phyloP scores from a whole-genome alignment of 2,113 vertebrate species.

The Electrona antarctica region DNA sequence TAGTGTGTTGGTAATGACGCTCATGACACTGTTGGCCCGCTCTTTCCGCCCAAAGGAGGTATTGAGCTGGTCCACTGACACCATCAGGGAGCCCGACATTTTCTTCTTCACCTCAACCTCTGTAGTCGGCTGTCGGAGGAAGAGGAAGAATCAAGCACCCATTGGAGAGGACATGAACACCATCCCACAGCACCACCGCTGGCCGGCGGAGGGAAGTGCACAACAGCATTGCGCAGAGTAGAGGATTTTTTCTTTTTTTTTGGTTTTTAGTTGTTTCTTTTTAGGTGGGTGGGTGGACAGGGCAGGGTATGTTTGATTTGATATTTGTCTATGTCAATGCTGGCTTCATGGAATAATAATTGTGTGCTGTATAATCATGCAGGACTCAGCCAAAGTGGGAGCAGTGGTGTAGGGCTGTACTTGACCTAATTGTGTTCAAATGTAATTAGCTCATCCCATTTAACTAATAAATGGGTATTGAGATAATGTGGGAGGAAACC shows the following conservation, averaged over 20 bases:
- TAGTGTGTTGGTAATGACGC: constrained; percentile 95
- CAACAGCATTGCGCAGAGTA: constrained; percentile 67
- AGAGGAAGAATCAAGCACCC: constrained; percentile 81
- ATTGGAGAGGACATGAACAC: constrained; percentile 79
- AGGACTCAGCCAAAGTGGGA: constrained; percentile 74
- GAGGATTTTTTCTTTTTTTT: constrained; percentile 27
- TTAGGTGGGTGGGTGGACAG: background rate
- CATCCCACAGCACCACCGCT: constrained; percentile 75
- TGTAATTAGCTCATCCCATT: constrained; percentile 60
- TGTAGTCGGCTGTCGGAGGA: constrained; percentile 85
- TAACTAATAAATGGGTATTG: constrained; percentile 62
- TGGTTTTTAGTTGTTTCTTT: constrained; percentile 29
- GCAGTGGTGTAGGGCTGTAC: constrained; percentile 63
- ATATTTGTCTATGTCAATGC: constrained; percentile 56
- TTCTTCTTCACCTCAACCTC: constrained; percentile 96
- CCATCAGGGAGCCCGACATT: constrained; percentile 93
- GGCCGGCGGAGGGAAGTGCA: constrained; percentile 77
- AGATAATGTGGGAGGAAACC: constrained; percentile 59
- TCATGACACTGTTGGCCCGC: constrained; percentile 95
- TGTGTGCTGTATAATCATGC: constrained; percentile 72
- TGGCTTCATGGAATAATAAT: constrained; percentile 57
- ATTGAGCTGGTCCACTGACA: constrained; percentile 97
- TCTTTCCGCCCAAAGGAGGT: constrained; percentile 95
- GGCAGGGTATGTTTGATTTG: constrained; percentile 53
- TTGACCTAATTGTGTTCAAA: constrained; percentile 66